Evolutionary conservation across 2,888 invertebrate genomes (phyloP), one percentile per base, ranked within the genome.

Genomic region (Spisula subtruncata): DNA sequence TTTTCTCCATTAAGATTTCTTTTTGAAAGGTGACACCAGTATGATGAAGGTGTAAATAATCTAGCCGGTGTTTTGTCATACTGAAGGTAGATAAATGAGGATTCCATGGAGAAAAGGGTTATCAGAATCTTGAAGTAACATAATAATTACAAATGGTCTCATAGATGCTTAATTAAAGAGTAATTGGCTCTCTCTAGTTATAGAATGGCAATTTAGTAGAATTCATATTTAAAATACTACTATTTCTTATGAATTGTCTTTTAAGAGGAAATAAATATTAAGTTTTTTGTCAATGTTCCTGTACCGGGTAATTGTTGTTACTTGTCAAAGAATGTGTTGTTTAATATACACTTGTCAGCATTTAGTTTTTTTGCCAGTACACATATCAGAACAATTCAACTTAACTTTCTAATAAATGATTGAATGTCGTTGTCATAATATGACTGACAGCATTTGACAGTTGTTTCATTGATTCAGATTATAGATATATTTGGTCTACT

Each of bases 241-340:
- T 66, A 25, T 66, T 66, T 66, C 25, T 5, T 25, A 66, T 6
- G n/a, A 6, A 25, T 66, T 66, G 60, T 66, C 60, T 66, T 66
- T 66, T 8, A 25, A 25, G 25, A 25, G 2, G 25, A 66, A 66
- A 25, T 66, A 0, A 25, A 66, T 66, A 66, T 66, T 25, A 66
- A 66, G n/a, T 66, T 66, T 51, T 6, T 66, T 66, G 60, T 66
- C 60, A n/a, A 41, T n/a, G n/a, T n/a, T n/a, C n/a, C 25, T 66
- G 60, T 66, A 25, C 25, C 60, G 25, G 25, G 51, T 51, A 51
- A 66, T 25, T 66, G 60, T 66, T 66, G 60, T 66, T 66, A 66
- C 60, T 8, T 25, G 60, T 25, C n/a, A 10, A 25, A 66, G 25
- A 25, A 66, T 10, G 25, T 66, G 60, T 25, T 66, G 60, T 66